Conservation (phyloP, 1,140 invertebrate genomes). For the Procambarus virginalis region DNA sequence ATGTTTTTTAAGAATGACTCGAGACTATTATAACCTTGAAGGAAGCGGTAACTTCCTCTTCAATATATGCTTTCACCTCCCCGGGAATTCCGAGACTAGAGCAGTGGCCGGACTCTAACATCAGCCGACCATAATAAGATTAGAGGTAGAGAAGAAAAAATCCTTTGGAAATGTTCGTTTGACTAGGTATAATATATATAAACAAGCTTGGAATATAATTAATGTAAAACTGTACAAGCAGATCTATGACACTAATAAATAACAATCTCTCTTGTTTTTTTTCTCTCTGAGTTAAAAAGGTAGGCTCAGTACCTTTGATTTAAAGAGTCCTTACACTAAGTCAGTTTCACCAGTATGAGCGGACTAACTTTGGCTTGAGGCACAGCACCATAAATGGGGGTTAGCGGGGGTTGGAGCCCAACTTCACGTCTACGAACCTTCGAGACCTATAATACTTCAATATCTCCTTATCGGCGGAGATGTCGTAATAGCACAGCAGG, state of each 20-base stretch:
- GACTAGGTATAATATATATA: slow-evolving; percentile 61
- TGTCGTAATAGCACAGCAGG: not conserved
- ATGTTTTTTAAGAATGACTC: slow-evolving; percentile 15
- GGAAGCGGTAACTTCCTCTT: not conserved
- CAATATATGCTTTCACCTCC: slow-evolving; percentile 6
- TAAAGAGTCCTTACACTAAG: slow-evolving; percentile 45
- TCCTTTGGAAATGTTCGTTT: slow-evolving; percentile 66
- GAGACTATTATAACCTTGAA: slow-evolving; percentile 11
- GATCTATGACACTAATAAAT: slow-evolving; percentile 63
- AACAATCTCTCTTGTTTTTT: slow-evolving; percentile 31
- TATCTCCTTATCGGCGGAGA: not conserved
- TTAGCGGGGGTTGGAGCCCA: slow-evolving; percentile 1
- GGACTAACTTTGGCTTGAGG: slow-evolving; percentile 63
- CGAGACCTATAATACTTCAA: slow-evolving; percentile 9
- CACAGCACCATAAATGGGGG: slow-evolving; percentile 62
- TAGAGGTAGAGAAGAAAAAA: slow-evolving; percentile 63
- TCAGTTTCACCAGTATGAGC: slow-evolving; percentile 66
- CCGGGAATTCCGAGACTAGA: slow-evolving; percentile 17
- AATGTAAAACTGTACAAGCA: slow-evolving; percentile 49
- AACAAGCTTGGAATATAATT: slow-evolving; percentile 60
- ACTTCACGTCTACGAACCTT: not conserved
- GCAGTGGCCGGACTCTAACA: slow-evolving; percentile 9
- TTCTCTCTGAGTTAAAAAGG: slow-evolving; percentile 53
- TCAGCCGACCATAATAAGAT: slow-evolving; percentile 9
- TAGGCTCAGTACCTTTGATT: slow-evolving; percentile 54